These are phyloP conservation scores for Chrysomallon squamiferum DNA, from an alignment of 1,140 invertebrate species.

Conservation along the genomic window DNA sequence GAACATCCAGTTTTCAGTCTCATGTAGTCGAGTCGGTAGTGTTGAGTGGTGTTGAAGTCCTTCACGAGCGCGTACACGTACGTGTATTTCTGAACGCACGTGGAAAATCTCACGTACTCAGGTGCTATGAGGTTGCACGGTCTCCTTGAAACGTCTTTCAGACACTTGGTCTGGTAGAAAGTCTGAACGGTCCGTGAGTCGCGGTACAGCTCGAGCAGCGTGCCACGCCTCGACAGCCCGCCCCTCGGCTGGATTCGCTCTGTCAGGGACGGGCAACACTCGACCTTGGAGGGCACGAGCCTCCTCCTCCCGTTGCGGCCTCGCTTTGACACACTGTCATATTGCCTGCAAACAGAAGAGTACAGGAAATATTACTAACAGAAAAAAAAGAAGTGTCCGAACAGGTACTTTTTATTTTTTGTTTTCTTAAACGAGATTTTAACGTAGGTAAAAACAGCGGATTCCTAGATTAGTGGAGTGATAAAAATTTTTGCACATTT, in stretches of 20 bases:
- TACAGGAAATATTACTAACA: no score
- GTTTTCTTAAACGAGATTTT: no score
- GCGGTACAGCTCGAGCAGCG: conserved; percentile 79
- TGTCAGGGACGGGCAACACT: conserved; percentile 80
- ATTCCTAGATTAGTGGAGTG: no score
- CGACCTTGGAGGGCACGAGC: conserved; percentile 5
- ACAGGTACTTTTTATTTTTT: no score
- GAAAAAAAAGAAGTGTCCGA: no score
- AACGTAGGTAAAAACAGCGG: no score
- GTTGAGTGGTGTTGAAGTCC: conserved; percentile 62
- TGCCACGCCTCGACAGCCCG: conserved; percentile 75
- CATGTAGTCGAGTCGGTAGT: conserved; percentile 83
- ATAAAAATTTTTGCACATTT: no score
- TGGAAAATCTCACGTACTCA: conserved; percentile 72
- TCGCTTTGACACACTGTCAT: conserved; percentile 6
- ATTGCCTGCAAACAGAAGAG: conserved; percentile 11
- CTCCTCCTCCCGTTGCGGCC: not conserved
- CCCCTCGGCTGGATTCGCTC: conserved; percentile 80
- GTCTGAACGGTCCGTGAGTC: conserved; percentile 68
- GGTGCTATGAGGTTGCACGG: conserved; percentile 80
- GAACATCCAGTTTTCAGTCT: conserved; percentile 81
- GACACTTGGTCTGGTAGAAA: conserved; percentile 83
- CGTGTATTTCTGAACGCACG: conserved; percentile 84
- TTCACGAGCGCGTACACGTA: conserved; percentile 82
- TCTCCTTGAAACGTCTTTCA: conserved; percentile 72